Conservation (phyloP, 2,797 vertebrate genomes). For the Onychomys leucogaster region DNA sequence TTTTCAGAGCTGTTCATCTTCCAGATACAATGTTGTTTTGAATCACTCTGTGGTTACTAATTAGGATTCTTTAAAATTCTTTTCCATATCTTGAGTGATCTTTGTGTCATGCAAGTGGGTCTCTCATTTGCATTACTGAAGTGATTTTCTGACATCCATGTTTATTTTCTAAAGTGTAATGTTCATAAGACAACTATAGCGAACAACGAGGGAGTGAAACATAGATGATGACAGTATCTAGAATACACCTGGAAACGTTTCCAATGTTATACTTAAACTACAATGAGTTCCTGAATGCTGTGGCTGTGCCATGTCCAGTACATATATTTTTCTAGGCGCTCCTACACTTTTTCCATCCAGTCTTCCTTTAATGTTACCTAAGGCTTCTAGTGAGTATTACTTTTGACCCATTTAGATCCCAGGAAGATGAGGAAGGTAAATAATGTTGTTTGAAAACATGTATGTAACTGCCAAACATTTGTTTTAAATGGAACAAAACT, state of each 20-base stretch:
- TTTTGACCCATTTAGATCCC: neutral
- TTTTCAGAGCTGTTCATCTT: neutral
- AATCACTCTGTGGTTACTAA: neutral
- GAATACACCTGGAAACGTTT: neutral
- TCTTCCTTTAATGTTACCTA: too few species aligned
- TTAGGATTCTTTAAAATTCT: constrained; percentile 6
- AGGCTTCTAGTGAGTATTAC: fast-evolving
- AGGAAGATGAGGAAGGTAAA: neutral
- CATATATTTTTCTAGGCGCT: neutral
- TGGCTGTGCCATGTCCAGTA: neutral
- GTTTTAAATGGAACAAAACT: neutral
- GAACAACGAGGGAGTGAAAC: neutral
- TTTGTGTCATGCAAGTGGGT: neutral
- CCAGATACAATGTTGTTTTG: neutral
- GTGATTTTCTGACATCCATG: neutral
- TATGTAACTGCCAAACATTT: neutral
- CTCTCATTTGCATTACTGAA: neutral
- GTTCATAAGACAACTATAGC: neutral
- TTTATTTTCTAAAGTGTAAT: neutral
- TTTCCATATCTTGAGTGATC: constrained; percentile 19
- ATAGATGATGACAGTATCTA: neutral
- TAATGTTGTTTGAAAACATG: too few species aligned
- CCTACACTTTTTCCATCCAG: neutral
- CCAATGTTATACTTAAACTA: neutral
- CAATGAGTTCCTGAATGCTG: neutral